Percentiles rank a stretch among this genome's conserved stretches.
phyloP scores from a whole-genome alignment of 1,140 invertebrate species.

The Chymomyza costata region DNA sequence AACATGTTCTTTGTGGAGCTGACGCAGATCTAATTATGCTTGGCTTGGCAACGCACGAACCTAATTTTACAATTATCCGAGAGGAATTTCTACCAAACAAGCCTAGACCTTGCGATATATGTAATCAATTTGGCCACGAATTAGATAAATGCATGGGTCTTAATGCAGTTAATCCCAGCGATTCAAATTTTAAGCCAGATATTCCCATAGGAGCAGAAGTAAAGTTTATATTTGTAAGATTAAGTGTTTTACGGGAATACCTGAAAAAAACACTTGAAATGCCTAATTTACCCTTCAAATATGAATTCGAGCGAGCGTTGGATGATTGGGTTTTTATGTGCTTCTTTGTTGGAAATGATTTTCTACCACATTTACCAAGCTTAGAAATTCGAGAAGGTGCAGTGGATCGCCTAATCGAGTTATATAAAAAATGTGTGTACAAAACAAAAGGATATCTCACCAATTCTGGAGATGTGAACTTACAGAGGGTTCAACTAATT shows the following conservation, averaged over 20 bases:
- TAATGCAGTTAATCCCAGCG: slow-evolving; percentile 63
- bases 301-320: slow-evolving; percentile 91
- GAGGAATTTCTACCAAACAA: slow-evolving; percentile 99
- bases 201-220: slow-evolving; percentile 82
- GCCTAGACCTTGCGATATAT: slow-evolving; percentile 96
- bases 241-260: slow-evolving; percentile 96
- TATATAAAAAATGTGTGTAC: slow-evolving; percentile 97
- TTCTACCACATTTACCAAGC: slow-evolving; percentile 98
- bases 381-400: slow-evolving; percentile 98
- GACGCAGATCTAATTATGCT: slow-evolving; percentile 99
- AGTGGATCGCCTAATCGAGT: slow-evolving; percentile 93
- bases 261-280: slow-evolving; percentile 93
- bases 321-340: slow-evolving; percentile 99
- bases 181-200: slow-evolving; percentile 50
- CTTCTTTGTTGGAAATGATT: slow-evolving; percentile 99
- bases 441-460: slow-evolving; percentile 97
- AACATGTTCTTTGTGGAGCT: slow-evolving; percentile 98
- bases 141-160: slow-evolving; percentile 95
- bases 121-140: slow-evolving; percentile 96
- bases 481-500: slow-evolving; percentile 95
- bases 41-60: slow-evolving; percentile 98
- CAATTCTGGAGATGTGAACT: slow-evolving; percentile 93
- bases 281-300: slow-evolving; percentile 93
- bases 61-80: slow-evolving; percentile 97
- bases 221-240: slow-evolving; percentile 91